Evolutionary conservation across 2,888 invertebrate genomes (phyloP), one percentile per base, ranked within the genome.

Genomic region (Drosophila mulleri): DNA sequence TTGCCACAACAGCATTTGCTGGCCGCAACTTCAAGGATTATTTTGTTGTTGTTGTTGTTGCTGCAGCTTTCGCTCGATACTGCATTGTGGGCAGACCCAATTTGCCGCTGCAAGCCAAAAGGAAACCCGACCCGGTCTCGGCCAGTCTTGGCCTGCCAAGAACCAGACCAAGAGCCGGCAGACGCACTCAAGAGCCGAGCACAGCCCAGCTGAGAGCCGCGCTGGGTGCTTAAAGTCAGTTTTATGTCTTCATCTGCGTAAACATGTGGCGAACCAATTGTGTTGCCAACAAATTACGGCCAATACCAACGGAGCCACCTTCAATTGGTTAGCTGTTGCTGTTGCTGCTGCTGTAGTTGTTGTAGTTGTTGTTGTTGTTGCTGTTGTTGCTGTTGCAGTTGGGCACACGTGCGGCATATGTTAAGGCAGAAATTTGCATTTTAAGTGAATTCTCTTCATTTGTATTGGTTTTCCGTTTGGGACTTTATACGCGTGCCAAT

Each of bases 221-320:
- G 48, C 45, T 45, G 73, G 68, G 68, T 75, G 81, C 75, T 78
- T 71, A 72, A 66, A 74, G 83, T 72, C 71, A 67, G 74, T 66
- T 84, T 88, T 81, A 84, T 88, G 83, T 83, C 88, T 84, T 85
- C 77, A 84, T 88, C 83, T 84, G 88, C 80, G 88, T 88, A 73
- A 80, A 83, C 84, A 78, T 86, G 83, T 66, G 75, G 80, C 80
- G 50, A 64, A 53, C 59, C 80, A 75, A 75, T 75, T 80, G 75
- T 71, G 74, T 77, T 87, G 82, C 56, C 83, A 78, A 88, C 88
- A 84, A 84, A 84, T 84, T 85, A 88, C 85, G 72, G 76, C 61
- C 74, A 77, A 76, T 71, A 66, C 69, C 76, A 76, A 75, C 52
- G 52, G 44, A 57, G 67, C 60, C 77, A 77, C 85, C 82, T 83